These are phyloP conservation scores for Notospermus geniculatus DNA, from an alignment of 1,140 invertebrate genomes.

Conservation along the genomic window DNA sequence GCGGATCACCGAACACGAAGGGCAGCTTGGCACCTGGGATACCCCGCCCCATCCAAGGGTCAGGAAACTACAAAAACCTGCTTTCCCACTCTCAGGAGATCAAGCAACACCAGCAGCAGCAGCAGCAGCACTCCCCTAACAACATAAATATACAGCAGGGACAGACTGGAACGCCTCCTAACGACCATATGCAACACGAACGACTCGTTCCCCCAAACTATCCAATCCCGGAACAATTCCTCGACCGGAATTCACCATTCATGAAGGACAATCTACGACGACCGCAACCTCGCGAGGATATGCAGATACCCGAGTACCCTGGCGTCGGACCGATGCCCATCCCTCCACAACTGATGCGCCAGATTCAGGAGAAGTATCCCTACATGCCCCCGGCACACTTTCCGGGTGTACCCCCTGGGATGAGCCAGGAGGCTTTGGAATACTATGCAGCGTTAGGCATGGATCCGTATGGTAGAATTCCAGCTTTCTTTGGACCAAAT, in stretches of 20 bases:
- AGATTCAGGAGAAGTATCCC: neutral
- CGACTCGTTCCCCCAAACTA: neutral
- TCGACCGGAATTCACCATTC: neutral
- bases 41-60: too few species aligned
- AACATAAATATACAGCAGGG: neutral
- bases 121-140: constrained; percentile 9
- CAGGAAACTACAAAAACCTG: neutral
- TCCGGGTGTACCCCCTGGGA: neutral
- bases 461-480: too few species aligned
- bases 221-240: constrained; percentile 2
- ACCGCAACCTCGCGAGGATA: constrained; percentile 9
- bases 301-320: neutral
- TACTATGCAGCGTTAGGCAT: too few species aligned
- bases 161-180: constrained; percentile 1
- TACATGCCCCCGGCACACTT: neutral
- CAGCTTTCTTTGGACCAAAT: constrained; percentile 21
- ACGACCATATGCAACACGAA: neutral
- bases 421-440: too few species aligned
- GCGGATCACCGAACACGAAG: neutral
- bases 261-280: constrained; percentile 11
- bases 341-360: too few species aligned
- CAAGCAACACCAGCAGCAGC: constrained; percentile 18
- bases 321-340: too few species aligned
- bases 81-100: neutral
- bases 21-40: neutral